These are phyloP conservation scores for Thamnophis elegans DNA, from an alignment of 2,797 vertebrate species.

Conservation along the genomic window DNA sequence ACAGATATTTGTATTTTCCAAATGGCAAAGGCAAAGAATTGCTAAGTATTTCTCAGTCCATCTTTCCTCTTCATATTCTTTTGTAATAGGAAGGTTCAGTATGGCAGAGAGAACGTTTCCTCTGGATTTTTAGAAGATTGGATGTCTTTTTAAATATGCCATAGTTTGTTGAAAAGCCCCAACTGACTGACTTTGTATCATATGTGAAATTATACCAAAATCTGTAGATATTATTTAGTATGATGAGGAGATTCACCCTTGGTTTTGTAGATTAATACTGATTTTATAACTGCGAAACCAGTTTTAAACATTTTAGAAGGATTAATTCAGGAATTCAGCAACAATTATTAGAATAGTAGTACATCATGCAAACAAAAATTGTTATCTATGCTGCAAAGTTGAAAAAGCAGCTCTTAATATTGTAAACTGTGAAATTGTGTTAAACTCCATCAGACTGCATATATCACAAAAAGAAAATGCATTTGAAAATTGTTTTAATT, in stretches of 20 bases:
- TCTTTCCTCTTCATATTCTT: no score
- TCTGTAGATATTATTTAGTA: not conserved
- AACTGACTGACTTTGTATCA: not conserved
- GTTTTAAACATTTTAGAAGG: not conserved
- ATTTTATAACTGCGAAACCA: not conserved
- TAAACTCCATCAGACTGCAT: not conserved
- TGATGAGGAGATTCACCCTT: not conserved
- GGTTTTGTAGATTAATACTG: not conserved
- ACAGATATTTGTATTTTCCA: not conserved
- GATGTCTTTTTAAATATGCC: not conserved
- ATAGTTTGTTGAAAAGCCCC: not conserved
- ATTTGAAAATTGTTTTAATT: not conserved
- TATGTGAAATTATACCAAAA: not conserved
- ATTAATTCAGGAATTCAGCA: not conserved
- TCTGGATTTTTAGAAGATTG: not conserved
- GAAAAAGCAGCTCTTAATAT: not conserved
- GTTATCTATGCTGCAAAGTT: no score
- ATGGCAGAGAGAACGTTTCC: not conserved
- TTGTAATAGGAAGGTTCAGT: no score
- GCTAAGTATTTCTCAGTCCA: not conserved
- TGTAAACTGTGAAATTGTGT: not conserved
- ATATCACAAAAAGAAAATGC: not conserved
- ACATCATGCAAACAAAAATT: not conserved
- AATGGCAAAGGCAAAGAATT: not conserved
- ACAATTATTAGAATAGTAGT: not conserved